phyloP scores from a whole-genome alignment of 2,888 invertebrate genomes.

The Scaptomyza polygonia region DNA sequence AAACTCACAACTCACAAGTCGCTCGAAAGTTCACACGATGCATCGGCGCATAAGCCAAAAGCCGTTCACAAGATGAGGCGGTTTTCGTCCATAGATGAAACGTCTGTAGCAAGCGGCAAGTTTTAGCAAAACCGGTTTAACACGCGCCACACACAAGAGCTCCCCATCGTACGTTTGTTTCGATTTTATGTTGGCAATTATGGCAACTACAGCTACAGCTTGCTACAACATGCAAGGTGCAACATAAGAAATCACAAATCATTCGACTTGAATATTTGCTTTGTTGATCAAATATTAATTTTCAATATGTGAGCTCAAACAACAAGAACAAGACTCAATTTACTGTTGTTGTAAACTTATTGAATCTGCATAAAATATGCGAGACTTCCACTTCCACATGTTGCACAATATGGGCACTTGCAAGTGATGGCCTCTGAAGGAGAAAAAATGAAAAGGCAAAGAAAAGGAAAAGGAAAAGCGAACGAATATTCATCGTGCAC shows the following conservation, averaged over 20 bases:
- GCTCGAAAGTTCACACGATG: constrained; percentile 69
- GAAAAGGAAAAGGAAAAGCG: constrained; percentile 9
- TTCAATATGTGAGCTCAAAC: constrained; percentile 55
- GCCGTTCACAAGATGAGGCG: constrained; percentile 50
- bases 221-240: constrained; percentile 24
- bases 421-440: neutral
- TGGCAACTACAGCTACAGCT: constrained; percentile 14
- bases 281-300: constrained; percentile 69
- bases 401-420: constrained; percentile 38
- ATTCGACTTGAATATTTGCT: constrained; percentile 38
- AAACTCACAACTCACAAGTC: constrained; percentile 10
- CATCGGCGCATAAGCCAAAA: constrained; percentile 51
- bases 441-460: neutral
- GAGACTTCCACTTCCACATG: constrained; percentile 32
- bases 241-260: constrained; percentile 30
- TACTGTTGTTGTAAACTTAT: constrained; percentile 49
- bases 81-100: constrained; percentile 22
- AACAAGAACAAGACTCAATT: constrained; percentile 18
- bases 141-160: constrained; percentile 42
- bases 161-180: constrained; percentile 9
- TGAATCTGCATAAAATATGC: constrained; percentile 68
- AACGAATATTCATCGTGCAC: constrained; percentile 43
- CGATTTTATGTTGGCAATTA: constrained; percentile 32
- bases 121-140: constrained; percentile 48
- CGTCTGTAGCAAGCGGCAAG: constrained; percentile 31